These are phyloP conservation scores for Limonius californicus DNA, from an alignment of 1,140 invertebrate species.

Conservation along the genomic window DNA sequence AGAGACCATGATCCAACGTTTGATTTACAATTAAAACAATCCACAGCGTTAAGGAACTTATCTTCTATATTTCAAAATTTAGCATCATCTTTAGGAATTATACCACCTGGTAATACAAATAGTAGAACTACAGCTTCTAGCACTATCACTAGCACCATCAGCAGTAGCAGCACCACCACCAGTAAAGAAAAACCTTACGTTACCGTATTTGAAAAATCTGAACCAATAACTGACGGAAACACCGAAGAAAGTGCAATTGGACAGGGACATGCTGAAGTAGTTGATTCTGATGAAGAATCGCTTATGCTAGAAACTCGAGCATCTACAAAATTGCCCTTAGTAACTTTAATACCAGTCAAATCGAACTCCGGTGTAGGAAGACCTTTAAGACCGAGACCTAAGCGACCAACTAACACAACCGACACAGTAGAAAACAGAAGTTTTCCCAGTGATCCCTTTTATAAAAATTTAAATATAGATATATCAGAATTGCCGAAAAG, in stretches of 20 bases:
- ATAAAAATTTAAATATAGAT: constrained; percentile 37
- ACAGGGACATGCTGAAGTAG: constrained; percentile 44
- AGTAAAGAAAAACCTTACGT: constrained; percentile 46
- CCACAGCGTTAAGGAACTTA: constrained; percentile 30
- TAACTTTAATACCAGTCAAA: constrained; percentile 59
- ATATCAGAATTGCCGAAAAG: neutral
- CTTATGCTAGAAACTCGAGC: constrained; percentile 26
- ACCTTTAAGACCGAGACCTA: constrained; percentile 52
- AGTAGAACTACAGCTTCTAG: neutral
- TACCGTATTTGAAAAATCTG: constrained; percentile 25
- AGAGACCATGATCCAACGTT: neutral
- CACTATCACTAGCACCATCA: neutral
- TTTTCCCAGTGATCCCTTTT: constrained; percentile 45
- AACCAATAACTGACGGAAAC: neutral
- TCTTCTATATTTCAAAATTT: constrained; percentile 36
- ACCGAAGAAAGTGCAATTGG: constrained; percentile 26
- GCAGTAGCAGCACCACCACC: too few species aligned
- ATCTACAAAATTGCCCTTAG: constrained; percentile 51
- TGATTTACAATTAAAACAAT: constrained; percentile 13
- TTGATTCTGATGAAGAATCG: constrained; percentile 41
- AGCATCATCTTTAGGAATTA: constrained; percentile 38
- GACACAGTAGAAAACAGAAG: constrained; percentile 38
- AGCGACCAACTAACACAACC: constrained; percentile 6
- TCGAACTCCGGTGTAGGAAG: constrained; percentile 57
- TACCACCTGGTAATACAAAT: neutral